Base-by-base conservation (phyloP, 2,113 vertebrate genomes). In the Crotalus helleri region DNA sequence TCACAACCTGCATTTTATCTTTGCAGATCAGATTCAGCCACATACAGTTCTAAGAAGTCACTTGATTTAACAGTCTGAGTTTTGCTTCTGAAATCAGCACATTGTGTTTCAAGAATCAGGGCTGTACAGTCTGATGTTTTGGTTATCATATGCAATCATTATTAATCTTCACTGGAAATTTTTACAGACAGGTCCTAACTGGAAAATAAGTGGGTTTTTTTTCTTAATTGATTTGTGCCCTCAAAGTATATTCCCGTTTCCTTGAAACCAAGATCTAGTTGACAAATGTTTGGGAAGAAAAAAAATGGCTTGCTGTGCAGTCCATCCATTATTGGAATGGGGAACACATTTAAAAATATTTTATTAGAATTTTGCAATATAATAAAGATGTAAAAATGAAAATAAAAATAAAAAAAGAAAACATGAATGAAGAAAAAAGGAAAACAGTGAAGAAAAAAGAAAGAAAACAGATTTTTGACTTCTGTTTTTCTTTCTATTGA, bases 1-100 rank as follows among this genome's bases (percentile, higher is more conserved):
- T 17, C 55, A 64, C 26, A 17, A 5, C 19, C 21, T 90, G 12
- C 4, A 51, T 61, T 8, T 74, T 61, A 61, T 64, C 46, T 86
- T 29, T 87, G 85, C n/a, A 53, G 64, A 12, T 85, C 92, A 85
- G 23, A 59, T 61, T 49, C 39, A 69, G 54, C 85, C 29, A 59
- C 13, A 87, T 24, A 3, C 23, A 2, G 3, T 93, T 90, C 88
- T 90, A 64, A 87, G 74, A 93, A 93, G 90, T 86, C 92, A 93
- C 12, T 39, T 33, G 54, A 29, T 61, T 93, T 90, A 81, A 86
- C 57, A 53, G 21, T 49, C 29, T 23, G 2, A 58, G 53, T 12
- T n/a, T 29, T 51, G 6, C 21, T 85, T 4, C 7, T 12, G 49
- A 55, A 69, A 55, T 24, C 46, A 5, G 46, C 26, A 69, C 2